Conservation (phyloP, 2,113 vertebrate genomes). For the Sterna hirundo region DNA sequence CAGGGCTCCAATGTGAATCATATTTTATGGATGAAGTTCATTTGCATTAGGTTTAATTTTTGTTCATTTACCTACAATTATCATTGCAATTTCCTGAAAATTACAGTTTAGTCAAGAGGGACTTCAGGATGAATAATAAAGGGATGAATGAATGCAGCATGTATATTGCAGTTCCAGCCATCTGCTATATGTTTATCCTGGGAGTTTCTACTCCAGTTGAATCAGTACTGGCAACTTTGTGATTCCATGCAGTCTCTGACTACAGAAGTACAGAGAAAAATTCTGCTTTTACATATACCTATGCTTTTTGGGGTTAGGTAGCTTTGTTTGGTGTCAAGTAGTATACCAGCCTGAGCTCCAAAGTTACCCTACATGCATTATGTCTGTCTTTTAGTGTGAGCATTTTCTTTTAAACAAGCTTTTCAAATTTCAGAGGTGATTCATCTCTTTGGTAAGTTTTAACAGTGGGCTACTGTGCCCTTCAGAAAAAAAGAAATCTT, state of each 20-base stretch:
- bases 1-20: not conserved
- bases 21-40: slow-evolving; percentile 42
- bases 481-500: not conserved
- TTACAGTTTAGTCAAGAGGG: slow-evolving; percentile 47
- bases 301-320: not conserved
- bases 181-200: slow-evolving; percentile 38
- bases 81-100: slow-evolving; percentile 58
- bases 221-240: not conserved
- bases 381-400: not conserved
- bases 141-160: not conserved
- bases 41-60: slow-evolving; percentile 44
- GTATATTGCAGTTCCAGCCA: slow-evolving; percentile 10
- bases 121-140: slow-evolving; percentile 48
- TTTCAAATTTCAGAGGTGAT: not conserved
- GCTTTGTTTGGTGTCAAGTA: not conserved
- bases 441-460: not conserved
- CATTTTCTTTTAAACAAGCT: not conserved
- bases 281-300: not conserved
- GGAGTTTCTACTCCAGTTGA: not conserved
- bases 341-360: not conserved
- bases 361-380: accelerated
- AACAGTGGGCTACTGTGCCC: not conserved
- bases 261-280: not conserved
- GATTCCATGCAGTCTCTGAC: not conserved
- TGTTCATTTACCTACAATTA: slow-evolving; percentile 36